These are phyloP conservation scores for Ormia ochracea DNA, from an alignment of 2,888 invertebrate species.

Conservation along the genomic window DNA sequence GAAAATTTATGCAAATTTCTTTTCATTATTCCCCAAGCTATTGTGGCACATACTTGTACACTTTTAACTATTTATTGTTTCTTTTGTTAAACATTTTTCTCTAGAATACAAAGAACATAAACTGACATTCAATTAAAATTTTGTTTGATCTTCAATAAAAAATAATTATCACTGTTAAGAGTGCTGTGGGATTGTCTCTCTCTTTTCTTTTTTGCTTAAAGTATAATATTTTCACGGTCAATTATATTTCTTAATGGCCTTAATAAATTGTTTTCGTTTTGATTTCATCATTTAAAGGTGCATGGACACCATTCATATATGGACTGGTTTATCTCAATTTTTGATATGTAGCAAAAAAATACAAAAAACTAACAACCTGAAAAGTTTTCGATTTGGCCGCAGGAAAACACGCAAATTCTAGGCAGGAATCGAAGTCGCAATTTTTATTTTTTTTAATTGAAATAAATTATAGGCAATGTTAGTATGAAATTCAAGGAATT, in stretches of 20 bases:
- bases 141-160: constrained; percentile 16
- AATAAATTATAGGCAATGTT: too few relatives aligned
- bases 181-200: not conserved
- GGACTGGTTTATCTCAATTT: too few relatives aligned
- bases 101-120: not conserved
- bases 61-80: not conserved
- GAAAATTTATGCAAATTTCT: constrained; percentile 38
- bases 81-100: not conserved
- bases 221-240: constrained; percentile 38
- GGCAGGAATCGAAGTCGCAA: too few relatives aligned
- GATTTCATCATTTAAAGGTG: too few relatives aligned
- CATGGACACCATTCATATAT: too few relatives aligned
- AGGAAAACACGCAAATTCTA: too few relatives aligned
- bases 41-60: too few relatives aligned
- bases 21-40: constrained; percentile 9
- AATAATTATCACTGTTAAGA: constrained; percentile 10
- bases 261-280: constrained; percentile 30
- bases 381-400: too few relatives aligned
- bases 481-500: too few relatives aligned
- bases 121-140: constrained; percentile 16
- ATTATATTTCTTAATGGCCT: constrained; percentile 30
- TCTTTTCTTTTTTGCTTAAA: not conserved
- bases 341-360: too few relatives aligned
- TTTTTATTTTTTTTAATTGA: too few relatives aligned
- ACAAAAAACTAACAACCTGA: too few relatives aligned